Conservation (phyloP, 2,797 vertebrate species). For the Neostethus bicornis region DNA sequence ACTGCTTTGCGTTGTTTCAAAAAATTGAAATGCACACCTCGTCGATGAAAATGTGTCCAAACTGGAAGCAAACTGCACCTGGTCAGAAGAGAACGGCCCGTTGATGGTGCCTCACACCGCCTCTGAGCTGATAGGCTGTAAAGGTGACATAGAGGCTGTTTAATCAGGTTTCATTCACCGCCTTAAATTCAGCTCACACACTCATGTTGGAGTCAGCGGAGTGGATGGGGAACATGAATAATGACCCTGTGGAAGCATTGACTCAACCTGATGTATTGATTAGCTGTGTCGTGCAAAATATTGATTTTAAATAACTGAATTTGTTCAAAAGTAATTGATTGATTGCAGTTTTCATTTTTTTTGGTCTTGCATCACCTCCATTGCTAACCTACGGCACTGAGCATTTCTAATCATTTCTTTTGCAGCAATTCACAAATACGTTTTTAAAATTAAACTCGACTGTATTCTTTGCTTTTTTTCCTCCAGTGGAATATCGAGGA, state of each 20-base stretch:
- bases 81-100: background rate
- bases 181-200: background rate
- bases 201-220: background rate
- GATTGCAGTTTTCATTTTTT: background rate
- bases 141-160: background rate
- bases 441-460: too few relatives aligned
- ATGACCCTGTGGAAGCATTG: too few relatives aligned
- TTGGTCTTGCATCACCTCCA: background rate
- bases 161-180: background rate
- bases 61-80: background rate
- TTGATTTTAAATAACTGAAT: background rate
- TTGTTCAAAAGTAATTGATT: background rate
- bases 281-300: background rate
- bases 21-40: background rate
- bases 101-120: background rate
- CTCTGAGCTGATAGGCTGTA: background rate
- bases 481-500: too few relatives aligned
- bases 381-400: background rate
- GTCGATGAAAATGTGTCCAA: background rate
- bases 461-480: too few relatives aligned
- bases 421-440: too few relatives aligned
- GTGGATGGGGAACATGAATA: background rate
- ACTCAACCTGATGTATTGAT: background rate
- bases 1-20: constrained; percentile 1
- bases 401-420: background rate